These are phyloP conservation scores for Anableps anableps DNA, from an alignment of 2,797 vertebrate genomes.

Conservation along the genomic window DNA sequence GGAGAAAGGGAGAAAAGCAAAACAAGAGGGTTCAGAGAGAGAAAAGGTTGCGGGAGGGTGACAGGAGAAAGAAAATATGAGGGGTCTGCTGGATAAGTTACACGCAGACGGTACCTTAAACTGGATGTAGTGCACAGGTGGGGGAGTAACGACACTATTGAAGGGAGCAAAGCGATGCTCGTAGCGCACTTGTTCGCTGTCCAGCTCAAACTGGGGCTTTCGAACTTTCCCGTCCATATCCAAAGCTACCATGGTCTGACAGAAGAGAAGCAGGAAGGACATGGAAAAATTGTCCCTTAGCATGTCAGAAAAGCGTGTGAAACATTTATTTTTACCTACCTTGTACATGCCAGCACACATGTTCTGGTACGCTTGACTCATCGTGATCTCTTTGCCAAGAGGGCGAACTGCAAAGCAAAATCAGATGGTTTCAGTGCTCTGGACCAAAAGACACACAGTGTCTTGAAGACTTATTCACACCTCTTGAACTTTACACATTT, in stretches of 20 bases:
- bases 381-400: slow-evolving; percentile 95
- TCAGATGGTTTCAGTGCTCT: slow-evolving; percentile 13
- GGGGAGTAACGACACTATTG: slow-evolving; percentile 98
- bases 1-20: not conserved
- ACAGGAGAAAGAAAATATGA: not conserved
- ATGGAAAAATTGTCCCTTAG: not conserved
- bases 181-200: slow-evolving; percentile 97
- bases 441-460: not conserved
- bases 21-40: not conserved
- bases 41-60: not conserved
- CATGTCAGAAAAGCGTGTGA: not conserved
- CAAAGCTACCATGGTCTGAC: slow-evolving; percentile 97
- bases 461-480: not conserved
- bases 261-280: slow-evolving; percentile 10
- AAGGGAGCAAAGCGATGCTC: slow-evolving; percentile 98
- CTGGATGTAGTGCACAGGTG: slow-evolving; percentile 97
- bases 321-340: slow-evolving; percentile 70
- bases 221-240: slow-evolving; percentile 98
- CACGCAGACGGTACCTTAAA: slow-evolving; percentile 88
- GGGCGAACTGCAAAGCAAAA: slow-evolving; percentile 87
- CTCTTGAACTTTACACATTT: not conserved
- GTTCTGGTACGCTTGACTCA: slow-evolving; percentile 99
- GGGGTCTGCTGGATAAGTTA: not conserved
- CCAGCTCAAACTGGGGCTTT: slow-evolving; percentile 97
- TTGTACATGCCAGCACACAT: slow-evolving; percentile 99